These are phyloP conservation scores for Erethizon dorsatum DNA, from an alignment of 2,797 vertebrate genomes.

Conservation along the genomic window DNA sequence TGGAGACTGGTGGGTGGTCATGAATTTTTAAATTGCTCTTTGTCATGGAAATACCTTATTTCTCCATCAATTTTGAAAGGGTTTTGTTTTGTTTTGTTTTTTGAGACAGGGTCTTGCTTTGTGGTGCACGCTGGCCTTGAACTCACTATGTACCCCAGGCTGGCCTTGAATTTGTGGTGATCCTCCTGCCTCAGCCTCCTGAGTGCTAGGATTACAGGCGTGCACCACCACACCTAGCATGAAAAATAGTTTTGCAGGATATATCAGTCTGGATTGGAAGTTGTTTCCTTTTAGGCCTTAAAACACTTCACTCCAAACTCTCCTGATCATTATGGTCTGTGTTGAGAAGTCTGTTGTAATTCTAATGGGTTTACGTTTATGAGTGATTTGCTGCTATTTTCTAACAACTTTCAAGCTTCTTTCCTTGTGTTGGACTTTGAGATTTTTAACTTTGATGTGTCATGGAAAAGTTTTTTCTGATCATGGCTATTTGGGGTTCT, in stretches of 20 bases:
- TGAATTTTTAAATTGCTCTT: neutral
- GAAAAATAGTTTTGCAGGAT: neutral
- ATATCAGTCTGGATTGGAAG: neutral
- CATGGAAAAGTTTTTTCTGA: neutral
- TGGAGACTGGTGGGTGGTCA: neutral
- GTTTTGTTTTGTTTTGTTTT: neutral
- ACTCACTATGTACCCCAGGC: neutral
- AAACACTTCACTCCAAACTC: neutral
- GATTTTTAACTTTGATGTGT: neutral
- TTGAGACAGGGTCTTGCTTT: neutral
- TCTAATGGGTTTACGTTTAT: neutral
- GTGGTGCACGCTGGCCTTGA: neutral
- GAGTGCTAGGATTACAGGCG: neutral
- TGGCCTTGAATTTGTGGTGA: neutral
- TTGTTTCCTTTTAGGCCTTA: neutral
- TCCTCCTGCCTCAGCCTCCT: neutral
- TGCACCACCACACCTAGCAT: neutral
- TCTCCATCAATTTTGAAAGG: neutral
- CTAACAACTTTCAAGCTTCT: neutral
- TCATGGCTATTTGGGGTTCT: neutral
- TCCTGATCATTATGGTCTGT: neutral
- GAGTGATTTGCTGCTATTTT: neutral
- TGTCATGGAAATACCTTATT: neutral
- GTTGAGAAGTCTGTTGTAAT: neutral
- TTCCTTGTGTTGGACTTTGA: neutral